phyloP scores from a whole-genome alignment of 2,113 vertebrate genomes.

The Origma solitaria region DNA sequence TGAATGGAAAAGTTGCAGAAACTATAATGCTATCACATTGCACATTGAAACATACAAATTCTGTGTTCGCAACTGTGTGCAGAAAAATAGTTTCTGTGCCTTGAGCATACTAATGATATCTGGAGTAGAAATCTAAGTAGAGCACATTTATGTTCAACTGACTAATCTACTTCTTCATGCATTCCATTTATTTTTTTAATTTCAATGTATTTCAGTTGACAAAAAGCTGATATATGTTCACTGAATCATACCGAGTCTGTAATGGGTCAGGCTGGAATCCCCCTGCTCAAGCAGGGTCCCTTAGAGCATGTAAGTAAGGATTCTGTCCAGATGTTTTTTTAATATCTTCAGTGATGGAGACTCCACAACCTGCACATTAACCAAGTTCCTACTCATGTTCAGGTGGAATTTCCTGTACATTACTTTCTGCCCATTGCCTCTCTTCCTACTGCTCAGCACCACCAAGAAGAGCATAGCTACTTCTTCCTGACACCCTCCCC shows the following conservation, averaged over 20 bases:
- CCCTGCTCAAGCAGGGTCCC: not conserved
- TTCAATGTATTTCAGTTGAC: not conserved
- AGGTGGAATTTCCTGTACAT: not conserved
- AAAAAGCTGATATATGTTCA: not conserved
- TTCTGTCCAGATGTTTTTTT: not conserved
- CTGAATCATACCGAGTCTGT: not conserved
- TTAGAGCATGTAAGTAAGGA: not conserved
- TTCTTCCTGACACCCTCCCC: not conserved
- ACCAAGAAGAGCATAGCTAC: not conserved
- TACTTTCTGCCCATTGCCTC: not conserved
- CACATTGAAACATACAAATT: not conserved
- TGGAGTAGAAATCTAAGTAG: not conserved
- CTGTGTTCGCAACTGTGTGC: not conserved
- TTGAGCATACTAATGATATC: not conserved
- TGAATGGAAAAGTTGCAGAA: not conserved
- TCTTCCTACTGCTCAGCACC: not conserved
- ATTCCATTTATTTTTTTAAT: not conserved
- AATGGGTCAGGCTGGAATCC: not conserved
- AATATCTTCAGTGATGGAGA: not conserved
- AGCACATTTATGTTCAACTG: not conserved
- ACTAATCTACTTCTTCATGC: not conserved
- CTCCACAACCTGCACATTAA: not conserved
- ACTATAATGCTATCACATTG: not conserved
- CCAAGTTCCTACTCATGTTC: not conserved
- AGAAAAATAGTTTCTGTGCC: not conserved